Evolutionary conservation across 2,113 vertebrate species (phyloP).

Genomic region (Ramphastos sulfuratus): DNA sequence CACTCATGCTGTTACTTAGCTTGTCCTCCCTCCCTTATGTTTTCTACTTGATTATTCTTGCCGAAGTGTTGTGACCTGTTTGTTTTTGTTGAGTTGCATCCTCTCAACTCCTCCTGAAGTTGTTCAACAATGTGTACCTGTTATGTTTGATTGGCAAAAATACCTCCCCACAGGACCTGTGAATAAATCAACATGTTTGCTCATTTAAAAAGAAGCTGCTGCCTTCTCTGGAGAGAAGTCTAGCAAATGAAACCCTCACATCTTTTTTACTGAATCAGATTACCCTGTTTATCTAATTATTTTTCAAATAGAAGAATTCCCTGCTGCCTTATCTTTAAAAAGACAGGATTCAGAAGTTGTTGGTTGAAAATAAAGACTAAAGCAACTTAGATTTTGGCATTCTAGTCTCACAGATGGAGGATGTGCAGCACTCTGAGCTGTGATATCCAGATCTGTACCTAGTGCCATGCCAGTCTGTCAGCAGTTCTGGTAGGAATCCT

Average conservation of each 20-base stretch:
- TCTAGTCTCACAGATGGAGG: neutral
- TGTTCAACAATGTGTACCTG: neutral
- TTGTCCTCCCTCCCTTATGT: neutral
- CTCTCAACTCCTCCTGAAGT: neutral
- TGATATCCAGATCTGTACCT: neutral
- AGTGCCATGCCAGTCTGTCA: neutral
- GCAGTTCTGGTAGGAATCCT: neutral
- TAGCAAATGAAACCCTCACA: neutral
- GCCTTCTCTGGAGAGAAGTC: neutral
- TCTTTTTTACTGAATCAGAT: neutral
- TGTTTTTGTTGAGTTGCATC: neutral
- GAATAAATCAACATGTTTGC: neutral
- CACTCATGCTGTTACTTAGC: neutral
- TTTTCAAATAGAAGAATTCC: neutral
- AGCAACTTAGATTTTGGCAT: neutral
- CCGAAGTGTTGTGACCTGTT: neutral
- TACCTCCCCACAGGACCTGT: neutral
- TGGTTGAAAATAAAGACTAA: neutral
- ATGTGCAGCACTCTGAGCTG: neutral
- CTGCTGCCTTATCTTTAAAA: neutral
- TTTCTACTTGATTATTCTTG: neutral
- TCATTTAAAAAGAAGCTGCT: neutral
- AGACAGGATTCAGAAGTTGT: neutral
- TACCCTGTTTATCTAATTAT: neutral
- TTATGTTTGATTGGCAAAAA: conserved; percentile 1